Evolutionary conservation across 2,888 invertebrate species (phyloP).

Genomic region (Drosophila atripex): DNA sequence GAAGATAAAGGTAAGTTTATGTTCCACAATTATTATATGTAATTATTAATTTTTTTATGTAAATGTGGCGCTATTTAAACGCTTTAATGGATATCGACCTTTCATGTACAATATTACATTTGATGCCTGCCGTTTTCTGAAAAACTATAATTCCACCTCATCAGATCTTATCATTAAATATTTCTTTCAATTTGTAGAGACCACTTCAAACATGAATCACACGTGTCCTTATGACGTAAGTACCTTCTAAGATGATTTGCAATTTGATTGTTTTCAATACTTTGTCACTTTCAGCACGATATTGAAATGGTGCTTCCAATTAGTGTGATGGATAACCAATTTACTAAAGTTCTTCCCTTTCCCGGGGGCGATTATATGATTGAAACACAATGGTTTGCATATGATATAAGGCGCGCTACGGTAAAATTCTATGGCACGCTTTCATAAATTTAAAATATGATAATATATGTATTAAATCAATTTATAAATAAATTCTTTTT

Average conservation of each 20-base stretch:
- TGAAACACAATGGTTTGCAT: constrained; percentile 11
- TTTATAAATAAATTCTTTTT: no score
- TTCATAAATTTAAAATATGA: not conserved
- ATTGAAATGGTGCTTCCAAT: not conserved
- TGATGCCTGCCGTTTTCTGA: constrained; percentile 17
- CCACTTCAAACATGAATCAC: constrained; percentile 18
- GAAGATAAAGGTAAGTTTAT: constrained; percentile 5
- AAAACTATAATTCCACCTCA: no score
- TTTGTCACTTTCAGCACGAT: not conserved
- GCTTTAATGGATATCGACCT: constrained; percentile 16
- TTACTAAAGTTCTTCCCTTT: constrained; percentile 10
- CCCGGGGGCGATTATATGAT: constrained; percentile 19
- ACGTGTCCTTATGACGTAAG: constrained; percentile 16
- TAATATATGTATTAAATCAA: no score
- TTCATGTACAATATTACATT: constrained; percentile 22
- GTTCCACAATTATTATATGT: not conserved
- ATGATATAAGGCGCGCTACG: not conserved
- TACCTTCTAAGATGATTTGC: not conserved
- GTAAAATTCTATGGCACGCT: constrained; percentile 8
- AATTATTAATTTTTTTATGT: not conserved
- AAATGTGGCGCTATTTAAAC: not conserved
- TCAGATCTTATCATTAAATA: not conserved
- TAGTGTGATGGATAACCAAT: not conserved
- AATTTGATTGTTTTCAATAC: not conserved
- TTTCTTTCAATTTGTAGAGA: not conserved